Evolutionary conservation across 2,797 vertebrate species (phyloP).

Genomic region (Melanotaenia nigrans): DNA sequence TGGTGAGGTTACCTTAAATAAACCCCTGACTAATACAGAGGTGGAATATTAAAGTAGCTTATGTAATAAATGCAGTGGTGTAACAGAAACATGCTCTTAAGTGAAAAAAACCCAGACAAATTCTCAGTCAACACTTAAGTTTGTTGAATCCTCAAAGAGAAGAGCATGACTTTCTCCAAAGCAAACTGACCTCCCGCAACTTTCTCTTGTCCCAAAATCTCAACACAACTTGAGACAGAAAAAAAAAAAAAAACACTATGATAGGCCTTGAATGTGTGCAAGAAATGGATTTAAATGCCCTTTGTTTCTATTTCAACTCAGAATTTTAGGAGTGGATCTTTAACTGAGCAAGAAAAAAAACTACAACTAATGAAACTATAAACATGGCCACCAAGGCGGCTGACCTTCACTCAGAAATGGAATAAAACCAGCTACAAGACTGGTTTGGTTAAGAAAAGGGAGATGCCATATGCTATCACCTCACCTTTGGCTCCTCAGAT

Average conservation of each 20-base stretch:
- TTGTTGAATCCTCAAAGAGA: not conserved
- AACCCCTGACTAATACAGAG: conserved; percentile 1
- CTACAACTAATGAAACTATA: conserved; percentile 47
- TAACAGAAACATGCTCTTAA: not conserved
- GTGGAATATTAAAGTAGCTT: conserved; percentile 18
- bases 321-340: conserved; percentile 53
- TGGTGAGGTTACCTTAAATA: conserved; percentile 1
- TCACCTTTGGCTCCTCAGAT: conserved; percentile 4
- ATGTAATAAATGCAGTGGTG: conserved; percentile 17
- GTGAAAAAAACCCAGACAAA: not conserved
- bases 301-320: conserved; percentile 66
- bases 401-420: conserved; percentile 27
- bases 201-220: not conserved
- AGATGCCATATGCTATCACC: not conserved
- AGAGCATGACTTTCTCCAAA: not conserved
- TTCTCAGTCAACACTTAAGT: not conserved
- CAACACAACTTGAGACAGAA: conserved; percentile 2
- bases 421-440: not conserved
- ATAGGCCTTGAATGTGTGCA: conserved; percentile 32
- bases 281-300: conserved; percentile 53
- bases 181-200: conserved; percentile 7
- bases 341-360: conserved; percentile 35
- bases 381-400: conserved; percentile 39
- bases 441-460: not conserved
- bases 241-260: conserved; percentile 25